Base-by-base conservation (phyloP, 92 coral and sea anemone species). In the Parazoanthus swiftii region DNA sequence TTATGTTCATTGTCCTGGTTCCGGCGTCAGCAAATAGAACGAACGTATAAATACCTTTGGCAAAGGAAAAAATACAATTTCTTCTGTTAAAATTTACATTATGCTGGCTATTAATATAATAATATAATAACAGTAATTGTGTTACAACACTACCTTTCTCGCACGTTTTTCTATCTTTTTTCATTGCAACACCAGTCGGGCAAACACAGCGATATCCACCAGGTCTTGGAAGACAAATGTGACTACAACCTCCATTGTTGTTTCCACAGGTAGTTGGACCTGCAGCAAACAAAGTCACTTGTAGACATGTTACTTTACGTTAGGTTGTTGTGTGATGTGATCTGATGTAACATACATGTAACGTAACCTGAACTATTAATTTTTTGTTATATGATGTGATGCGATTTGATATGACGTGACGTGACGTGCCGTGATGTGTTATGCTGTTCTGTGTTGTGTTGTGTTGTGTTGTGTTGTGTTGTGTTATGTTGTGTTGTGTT, bases 21-120 rank as follows among this genome's bases (percentile, higher is more conserved):
- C 87, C 71, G 2, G 90, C 92, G 51, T 90, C 92, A 74, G 90
- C 74, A 76, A 90, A 90, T 23, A 87, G 37, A 33, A 90, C 51
- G 88, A 90, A 90, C 38, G 67, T 90, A 29, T 86, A 25, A 66
- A 90, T 33, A 4, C 58, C 92, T 88, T 46, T 90, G 71, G 2
- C 51, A 88, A 85, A 1, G 68, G 43, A 25, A 88, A 76, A 71
- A 2, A 70, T 70, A 70, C 14, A 65, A 13, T 2, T 65, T 65
- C 25, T 0, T 65, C 25, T 2, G n/a, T 65, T 33, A 20, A 33
- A 10, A 33, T 15, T 65, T 16, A 16, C 25, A 15, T 65, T 23
- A 65, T 65, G 1, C 21, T 65, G 21, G 35, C 8, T 0, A 4
- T 70, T 70, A 70, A 25, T 70, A 23, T 70, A 4, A 21, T 70